Evolutionary conservation across 2,888 invertebrate genomes (phyloP), one percentile per base, ranked within the genome.

Genomic region (Callyntrura guangdongensis): DNA sequence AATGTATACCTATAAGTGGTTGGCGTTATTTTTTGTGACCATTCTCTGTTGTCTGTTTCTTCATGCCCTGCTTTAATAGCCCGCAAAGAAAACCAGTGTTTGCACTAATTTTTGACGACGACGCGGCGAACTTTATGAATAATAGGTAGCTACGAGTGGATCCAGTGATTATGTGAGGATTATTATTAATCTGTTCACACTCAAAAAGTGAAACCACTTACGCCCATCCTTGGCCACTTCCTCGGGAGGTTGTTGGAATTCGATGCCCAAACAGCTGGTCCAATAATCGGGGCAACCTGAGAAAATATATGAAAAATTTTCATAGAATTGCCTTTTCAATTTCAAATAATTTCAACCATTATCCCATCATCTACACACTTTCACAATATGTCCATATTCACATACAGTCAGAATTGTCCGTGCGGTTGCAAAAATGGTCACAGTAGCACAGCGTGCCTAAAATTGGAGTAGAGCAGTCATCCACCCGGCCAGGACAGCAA

Each of bases 371-470:
- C 9, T 64, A n/a, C n/a, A 64, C 17, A 22, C n/a, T 64, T 64
- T 64, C 17, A 2, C 64, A 64, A 17, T n/a, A 25, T 22, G 22
- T 59, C 2, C 59, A 64, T 64, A n/a, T 20, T 72, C 11, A 45
- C 22, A 17, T 49, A 77, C 99, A 99, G 95, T 99, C 99, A 93
- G 97, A 97, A 56, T 96, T 96, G 11, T 95, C 95, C 0, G 96
- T 96, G 49, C 97, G 95, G 94, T 98, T 97, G 95, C 99, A 99
- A 95, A 99, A 99, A 93, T 97, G 96, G 95, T 99, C 99, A 95
- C 99, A 99, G 95, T 99, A 99, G 95, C 99, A 99, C 14, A 97
- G 95, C 0, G 98, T 98, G 91, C 96, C 98, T 90, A 97, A 95
- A 94, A 99, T 98, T 27, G 97, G 97, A 84, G 97, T 96, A 0